Conservation (phyloP, 37 sponge, comb jelly and placozoan genomes). For the Lycopodina hypogea region DNA sequence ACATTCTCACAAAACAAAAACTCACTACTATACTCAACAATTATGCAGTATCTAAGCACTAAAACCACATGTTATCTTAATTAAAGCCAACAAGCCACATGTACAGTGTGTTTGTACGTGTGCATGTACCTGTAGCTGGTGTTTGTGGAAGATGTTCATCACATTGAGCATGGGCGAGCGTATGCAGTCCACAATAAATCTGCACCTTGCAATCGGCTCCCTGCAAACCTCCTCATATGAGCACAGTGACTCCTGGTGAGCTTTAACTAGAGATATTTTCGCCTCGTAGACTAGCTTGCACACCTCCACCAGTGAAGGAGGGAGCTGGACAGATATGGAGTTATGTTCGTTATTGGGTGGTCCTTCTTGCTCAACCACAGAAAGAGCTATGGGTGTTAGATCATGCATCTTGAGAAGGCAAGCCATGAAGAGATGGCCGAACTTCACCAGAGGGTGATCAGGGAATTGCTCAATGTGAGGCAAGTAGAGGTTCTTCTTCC, state of each 20-base stretch:
- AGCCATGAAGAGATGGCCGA: conserved; percentile 75
- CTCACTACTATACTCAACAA: no score
- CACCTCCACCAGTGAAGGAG: conserved; percentile 72
- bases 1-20: no score
- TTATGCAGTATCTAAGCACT: no score
- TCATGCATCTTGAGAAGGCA: conserved; percentile 77
- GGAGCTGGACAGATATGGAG: conserved; percentile 33
- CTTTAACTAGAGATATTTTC: conserved; percentile 80
- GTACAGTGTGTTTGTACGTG: no score
- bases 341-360: conserved; percentile 56
- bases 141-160: conserved; percentile 32
- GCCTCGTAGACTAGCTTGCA: conserved; percentile 85
- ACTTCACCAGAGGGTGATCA: conserved; percentile 75
- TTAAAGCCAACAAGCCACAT: no score
- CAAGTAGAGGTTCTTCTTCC: conserved; percentile 39
- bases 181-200: conserved; percentile 78
- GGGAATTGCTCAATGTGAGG: conserved; percentile 44
- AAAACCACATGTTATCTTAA: no score
- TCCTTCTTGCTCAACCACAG: conserved; percentile 47
- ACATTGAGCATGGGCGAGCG: conserved; percentile 57
- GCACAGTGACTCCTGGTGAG: conserved; percentile 77
- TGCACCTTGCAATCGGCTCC: conserved; percentile 77
- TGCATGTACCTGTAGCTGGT: conserved; percentile 26
- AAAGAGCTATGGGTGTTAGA: conserved; percentile 61
- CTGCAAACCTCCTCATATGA: conserved; percentile 87